phyloP scores from a whole-genome alignment of 2,888 invertebrate genomes.

The Megastigmus dorsalis region DNA sequence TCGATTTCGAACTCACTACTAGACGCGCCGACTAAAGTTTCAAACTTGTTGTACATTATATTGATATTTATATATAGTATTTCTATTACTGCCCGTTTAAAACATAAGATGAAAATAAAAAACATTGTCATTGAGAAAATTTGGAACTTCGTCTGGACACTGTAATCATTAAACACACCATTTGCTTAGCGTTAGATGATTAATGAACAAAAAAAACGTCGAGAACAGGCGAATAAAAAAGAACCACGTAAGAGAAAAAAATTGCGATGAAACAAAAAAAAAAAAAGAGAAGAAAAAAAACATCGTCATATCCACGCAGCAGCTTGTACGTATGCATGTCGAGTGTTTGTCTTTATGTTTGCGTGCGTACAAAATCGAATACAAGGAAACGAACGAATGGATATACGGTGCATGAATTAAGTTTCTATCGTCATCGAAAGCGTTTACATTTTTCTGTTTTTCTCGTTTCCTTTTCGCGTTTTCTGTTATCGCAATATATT shows the following conservation, averaged over 20 bases:
- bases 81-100: slow-evolving; percentile 64
- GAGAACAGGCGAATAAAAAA: no score
- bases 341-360: slow-evolving; percentile 19
- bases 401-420: slow-evolving; percentile 29
- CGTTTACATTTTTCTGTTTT: not conserved
- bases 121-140: slow-evolving; percentile 31
- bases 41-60: slow-evolving; percentile 61
- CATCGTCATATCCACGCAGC: slow-evolving; percentile 58
- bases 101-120: slow-evolving; percentile 51
- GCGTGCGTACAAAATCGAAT: slow-evolving; percentile 4
- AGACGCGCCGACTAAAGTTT: slow-evolving; percentile 60
- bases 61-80: slow-evolving; percentile 58
- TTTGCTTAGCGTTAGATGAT: slow-evolving; percentile 61
- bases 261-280: not conserved
- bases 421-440: slow-evolving; percentile 25
- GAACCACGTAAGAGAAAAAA: slow-evolving; percentile 48
- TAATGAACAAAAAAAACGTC: no score
- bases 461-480: slow-evolving; percentile 20
- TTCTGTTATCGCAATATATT: slow-evolving; percentile 15
- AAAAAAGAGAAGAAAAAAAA: slow-evolving; percentile 45
- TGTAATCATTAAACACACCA: slow-evolving; percentile 52
- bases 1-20: slow-evolving; percentile 58
- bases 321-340: slow-evolving; percentile 12
- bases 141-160: slow-evolving; percentile 59
- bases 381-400: not conserved